A percentile compares a stretch with the other conserved stretches of the same genome.
Evolutionary conservation across 2,797 vertebrate species (phyloP).

Genomic region (Meda fulgida): DNA sequence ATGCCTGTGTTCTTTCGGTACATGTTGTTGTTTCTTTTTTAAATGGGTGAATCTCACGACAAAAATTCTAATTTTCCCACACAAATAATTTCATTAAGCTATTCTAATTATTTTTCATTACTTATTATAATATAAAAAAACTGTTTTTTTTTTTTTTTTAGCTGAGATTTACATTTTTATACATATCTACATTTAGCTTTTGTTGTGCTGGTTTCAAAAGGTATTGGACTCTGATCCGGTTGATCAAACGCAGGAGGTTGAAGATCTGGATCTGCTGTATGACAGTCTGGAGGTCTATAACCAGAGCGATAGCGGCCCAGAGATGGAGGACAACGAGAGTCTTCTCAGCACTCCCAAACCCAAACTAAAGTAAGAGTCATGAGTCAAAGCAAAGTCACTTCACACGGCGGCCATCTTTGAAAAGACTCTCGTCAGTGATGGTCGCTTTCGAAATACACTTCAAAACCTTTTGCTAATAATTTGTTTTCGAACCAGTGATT

Average conservation of each 20-base stretch:
- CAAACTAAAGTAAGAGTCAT: slow-evolving; percentile 65
- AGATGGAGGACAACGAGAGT: slow-evolving; percentile 73
- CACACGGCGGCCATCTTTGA: background rate
- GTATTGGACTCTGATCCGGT: slow-evolving; percentile 70
- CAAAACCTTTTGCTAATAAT: background rate
- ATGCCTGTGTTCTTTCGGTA: background rate
- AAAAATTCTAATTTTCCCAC: too few relatives aligned
- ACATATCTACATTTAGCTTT: background rate
- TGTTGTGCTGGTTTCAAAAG: slow-evolving; percentile 35
- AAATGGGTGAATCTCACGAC: background rate
- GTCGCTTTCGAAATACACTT: too few relatives aligned
- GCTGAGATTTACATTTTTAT: background rate
- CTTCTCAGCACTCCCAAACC: slow-evolving; percentile 71
- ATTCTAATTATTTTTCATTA: background rate
- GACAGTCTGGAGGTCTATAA: slow-evolving; percentile 73
- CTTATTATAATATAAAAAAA: background rate
- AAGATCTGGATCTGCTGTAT: slow-evolving; percentile 72
- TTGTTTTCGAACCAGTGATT: background rate
- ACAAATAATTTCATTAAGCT: background rate
- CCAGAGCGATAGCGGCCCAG: slow-evolving; percentile 71
- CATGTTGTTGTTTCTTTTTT: background rate
- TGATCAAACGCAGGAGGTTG: slow-evolving; percentile 71
- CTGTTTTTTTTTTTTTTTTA: background rate
- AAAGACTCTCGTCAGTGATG: too few relatives aligned
- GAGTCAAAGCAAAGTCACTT: background rate